These are phyloP conservation scores for Brachyhypopomus occidentalis DNA, from an alignment of 2,113 vertebrate species.

Conservation along the genomic window DNA sequence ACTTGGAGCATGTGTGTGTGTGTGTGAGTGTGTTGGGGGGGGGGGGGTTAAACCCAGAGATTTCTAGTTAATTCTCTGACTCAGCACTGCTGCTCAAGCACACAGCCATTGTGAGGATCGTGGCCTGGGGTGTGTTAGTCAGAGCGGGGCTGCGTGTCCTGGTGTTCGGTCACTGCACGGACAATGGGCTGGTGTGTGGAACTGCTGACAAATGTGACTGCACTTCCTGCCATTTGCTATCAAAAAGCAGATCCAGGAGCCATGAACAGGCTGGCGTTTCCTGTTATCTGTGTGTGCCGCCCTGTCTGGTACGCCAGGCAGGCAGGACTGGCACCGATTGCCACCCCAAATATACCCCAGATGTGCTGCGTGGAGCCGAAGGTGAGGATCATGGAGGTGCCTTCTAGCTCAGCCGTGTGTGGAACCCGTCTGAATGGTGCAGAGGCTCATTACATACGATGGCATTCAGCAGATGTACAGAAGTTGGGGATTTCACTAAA, in stretches of 20 bases:
- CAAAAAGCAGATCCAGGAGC: not conserved
- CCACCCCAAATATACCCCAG: too few relatives aligned
- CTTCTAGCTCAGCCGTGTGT: too few relatives aligned
- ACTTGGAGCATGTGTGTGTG: not conserved
- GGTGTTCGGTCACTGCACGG: not conserved
- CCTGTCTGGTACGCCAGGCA: too few relatives aligned
- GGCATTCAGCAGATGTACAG: too few relatives aligned
- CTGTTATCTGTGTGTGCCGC: not conserved
- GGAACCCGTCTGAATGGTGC: too few relatives aligned
- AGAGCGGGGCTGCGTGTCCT: not conserved
- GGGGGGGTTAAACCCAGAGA: not conserved
- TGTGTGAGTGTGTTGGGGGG: not conserved
- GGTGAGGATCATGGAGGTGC: too few relatives aligned
- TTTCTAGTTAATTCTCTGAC: not conserved
- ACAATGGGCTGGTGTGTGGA: not conserved
- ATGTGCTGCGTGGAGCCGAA: too few relatives aligned
- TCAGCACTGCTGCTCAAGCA: not conserved
- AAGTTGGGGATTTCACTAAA: too few relatives aligned
- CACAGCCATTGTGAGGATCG: not conserved
- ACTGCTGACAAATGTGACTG: not conserved
- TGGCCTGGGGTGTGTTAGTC: not conserved
- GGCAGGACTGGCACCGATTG: too few relatives aligned
- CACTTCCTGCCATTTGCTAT: not conserved
- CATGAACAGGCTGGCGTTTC: not conserved
- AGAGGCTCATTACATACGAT: too few relatives aligned